Conservation (phyloP, 2,797 vertebrate genomes). For the Furcifer pardalis region DNA sequence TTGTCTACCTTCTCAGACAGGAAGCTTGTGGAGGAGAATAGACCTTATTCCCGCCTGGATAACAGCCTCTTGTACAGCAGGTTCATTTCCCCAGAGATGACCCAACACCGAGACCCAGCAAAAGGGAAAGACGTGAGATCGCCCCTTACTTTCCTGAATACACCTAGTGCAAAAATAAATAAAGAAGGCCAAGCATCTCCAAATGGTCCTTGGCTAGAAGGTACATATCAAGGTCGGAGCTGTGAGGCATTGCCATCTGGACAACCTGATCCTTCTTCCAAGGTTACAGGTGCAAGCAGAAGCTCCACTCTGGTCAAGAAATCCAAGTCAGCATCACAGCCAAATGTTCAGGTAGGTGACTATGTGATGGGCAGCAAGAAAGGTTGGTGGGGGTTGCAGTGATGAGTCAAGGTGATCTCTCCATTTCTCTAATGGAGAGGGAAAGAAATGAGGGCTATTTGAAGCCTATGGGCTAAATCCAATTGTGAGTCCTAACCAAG, state of each 20-base stretch:
- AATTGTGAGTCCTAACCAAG: too few species aligned
- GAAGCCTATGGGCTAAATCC: not conserved
- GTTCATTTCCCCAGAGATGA: conserved; percentile 51
- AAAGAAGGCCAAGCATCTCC: conserved; percentile 12
- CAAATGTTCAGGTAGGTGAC: conserved; percentile 83
- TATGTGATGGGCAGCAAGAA: too few species aligned
- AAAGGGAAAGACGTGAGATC: conserved; percentile 63
- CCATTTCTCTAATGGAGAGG: not conserved
- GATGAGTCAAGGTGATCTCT: not conserved
- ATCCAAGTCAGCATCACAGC: conserved; percentile 60
- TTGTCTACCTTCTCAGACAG: conserved; percentile 71
- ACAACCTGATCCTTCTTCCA: conserved; percentile 34
- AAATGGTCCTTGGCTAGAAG: conserved; percentile 1
- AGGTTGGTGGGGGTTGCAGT: not conserved
- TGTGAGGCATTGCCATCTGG: conserved; percentile 57
- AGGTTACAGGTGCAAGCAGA: conserved; percentile 51
- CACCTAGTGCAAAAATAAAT: not conserved
- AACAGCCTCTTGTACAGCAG: conserved; percentile 85
- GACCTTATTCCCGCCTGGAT: conserved; percentile 83
- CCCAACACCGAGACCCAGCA: not conserved
- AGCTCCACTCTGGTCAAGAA: conserved; percentile 45
- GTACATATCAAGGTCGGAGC: conserved; percentile 63
- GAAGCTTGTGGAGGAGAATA: not conserved
- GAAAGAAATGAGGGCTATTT: not conserved
- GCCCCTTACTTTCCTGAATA: not conserved